Conservation (phyloP, 1,140 invertebrate species). For the Zaprionus africanus region DNA sequence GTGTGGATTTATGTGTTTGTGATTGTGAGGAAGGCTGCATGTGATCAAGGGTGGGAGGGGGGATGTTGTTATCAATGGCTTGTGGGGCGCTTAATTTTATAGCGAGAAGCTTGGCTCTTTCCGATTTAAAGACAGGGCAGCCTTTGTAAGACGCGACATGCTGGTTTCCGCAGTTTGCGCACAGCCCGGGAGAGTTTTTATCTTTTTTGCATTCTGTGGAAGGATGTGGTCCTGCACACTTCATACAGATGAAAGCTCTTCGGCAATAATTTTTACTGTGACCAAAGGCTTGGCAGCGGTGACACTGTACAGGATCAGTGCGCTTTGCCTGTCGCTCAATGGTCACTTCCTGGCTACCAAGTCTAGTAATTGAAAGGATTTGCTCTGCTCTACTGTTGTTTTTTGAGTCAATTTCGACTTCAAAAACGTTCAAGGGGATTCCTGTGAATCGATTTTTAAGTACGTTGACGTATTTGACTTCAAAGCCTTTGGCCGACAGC, state of each 20-base stretch:
- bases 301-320: conserved; percentile 7
- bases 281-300: not conserved
- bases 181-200: no score
- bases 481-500: not conserved
- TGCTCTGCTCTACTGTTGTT: no score
- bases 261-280: conserved; percentile 9
- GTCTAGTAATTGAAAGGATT: not conserved
- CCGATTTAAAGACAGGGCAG: no score
- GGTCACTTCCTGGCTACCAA: not conserved
- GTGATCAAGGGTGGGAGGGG: no score
- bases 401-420: not conserved
- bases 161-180: no score
- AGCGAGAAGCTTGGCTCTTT: no score
- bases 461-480: not conserved
- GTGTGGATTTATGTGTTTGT: no score
- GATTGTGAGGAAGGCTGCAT: no score
- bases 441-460: not conserved
- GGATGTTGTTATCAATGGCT: no score
- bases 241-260: not conserved
- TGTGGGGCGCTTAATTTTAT: no score
- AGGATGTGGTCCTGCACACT: conserved; percentile 13
- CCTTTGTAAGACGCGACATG: no score
- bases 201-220: no score
- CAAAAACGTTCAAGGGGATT: not conserved
- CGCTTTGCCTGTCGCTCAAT: not conserved